phyloP scores from a whole-genome alignment of 2,797 vertebrate genomes.

The Urocyon cinereoargenteus region DNA sequence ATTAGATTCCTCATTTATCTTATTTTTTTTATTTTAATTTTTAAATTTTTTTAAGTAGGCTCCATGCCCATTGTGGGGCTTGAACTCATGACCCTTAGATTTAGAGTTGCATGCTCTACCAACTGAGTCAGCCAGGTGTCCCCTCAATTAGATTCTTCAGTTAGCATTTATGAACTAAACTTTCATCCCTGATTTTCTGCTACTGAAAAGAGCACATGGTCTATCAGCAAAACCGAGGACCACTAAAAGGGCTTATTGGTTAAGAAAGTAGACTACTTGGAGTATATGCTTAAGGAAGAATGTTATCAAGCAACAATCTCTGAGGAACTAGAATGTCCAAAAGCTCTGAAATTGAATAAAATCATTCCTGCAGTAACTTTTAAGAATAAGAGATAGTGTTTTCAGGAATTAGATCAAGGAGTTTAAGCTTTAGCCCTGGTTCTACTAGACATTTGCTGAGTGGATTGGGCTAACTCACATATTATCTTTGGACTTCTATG shows the following conservation, averaged over 20 bases:
- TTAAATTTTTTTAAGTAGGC: neutral
- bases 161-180: neutral
- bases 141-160: neutral
- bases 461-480: neutral
- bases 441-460: neutral
- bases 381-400: neutral
- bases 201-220: neutral
- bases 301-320: neutral
- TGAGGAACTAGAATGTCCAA: neutral
- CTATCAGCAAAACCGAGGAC: neutral
- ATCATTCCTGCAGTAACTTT: neutral
- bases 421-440: neutral
- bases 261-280: neutral
- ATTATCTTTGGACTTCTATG: neutral
- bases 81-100: neutral
- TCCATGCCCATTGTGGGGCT: neutral
- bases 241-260: neutral
- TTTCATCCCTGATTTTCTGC: neutral
- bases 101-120: neutral
- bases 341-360: constrained; percentile 6
- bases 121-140: neutral
- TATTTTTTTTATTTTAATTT: neutral
- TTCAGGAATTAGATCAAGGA: neutral
- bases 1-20: neutral
- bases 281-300: neutral